Evolutionary conservation across 2,888 invertebrate genomes (phyloP).

Genomic region (Ophion ventricosus): DNA sequence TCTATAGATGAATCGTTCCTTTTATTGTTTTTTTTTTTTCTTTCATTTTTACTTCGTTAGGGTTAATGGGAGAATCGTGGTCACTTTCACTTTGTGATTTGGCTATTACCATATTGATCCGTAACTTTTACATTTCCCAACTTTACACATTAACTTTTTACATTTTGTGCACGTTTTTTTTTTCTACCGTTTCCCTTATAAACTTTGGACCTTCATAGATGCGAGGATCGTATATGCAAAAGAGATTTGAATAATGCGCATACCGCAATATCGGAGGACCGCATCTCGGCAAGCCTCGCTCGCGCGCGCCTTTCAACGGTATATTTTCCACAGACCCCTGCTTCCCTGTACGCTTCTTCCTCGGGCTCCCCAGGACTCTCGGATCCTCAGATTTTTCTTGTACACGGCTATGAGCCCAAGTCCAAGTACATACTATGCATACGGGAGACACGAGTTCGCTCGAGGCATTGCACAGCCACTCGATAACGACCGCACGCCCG

Average conservation of each 20-base stretch:
- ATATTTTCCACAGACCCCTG: slow-evolving; percentile 15
- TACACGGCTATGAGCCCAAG: slow-evolving; percentile 18
- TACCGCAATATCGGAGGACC: slow-evolving; percentile 28
- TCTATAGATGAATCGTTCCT: background rate
- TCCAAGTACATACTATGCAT: slow-evolving; percentile 1
- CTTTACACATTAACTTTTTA: too few species aligned
- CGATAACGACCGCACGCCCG: slow-evolving; percentile 5
- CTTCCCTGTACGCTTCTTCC: slow-evolving; percentile 18
- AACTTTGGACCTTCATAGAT: background rate
- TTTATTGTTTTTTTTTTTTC: background rate
- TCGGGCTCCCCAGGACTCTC: slow-evolving; percentile 28
- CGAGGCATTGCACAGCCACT: background rate
- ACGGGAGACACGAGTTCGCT: slow-evolving; percentile 17
- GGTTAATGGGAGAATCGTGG: too few species aligned
- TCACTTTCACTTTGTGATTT: too few species aligned
- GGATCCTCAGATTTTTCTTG: slow-evolving; percentile 29
- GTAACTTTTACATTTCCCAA: too few species aligned
- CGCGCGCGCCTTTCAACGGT: slow-evolving; percentile 35
- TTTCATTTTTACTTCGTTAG: background rate
- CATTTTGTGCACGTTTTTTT: too few species aligned
- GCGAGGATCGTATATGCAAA: slow-evolving; percentile 17
- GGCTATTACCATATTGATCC: too few species aligned
- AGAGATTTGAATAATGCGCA: slow-evolving; percentile 34
- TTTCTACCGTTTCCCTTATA: too few species aligned
- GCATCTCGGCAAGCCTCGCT: background rate